These are phyloP conservation scores for Tribolium madens DNA, from an alignment of 1,140 invertebrate species.

Conservation along the genomic window DNA sequence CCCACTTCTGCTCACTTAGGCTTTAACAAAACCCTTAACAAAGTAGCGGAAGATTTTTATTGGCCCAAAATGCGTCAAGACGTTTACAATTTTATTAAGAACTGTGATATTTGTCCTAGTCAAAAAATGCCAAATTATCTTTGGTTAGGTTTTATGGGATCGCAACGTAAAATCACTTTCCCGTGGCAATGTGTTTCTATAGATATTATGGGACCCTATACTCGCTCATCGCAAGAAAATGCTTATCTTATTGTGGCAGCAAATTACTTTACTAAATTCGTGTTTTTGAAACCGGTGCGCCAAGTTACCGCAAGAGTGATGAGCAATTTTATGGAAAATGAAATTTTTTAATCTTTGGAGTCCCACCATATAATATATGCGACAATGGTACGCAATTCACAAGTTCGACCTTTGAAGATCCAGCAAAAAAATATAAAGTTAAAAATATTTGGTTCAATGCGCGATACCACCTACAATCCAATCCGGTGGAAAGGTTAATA, in stretches of 20 bases:
- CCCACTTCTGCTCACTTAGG: no score
- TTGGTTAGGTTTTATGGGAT: conserved; percentile 27
- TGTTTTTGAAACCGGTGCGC: background rate
- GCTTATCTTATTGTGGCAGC: conserved; percentile 39
- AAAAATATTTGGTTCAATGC: conserved; percentile 36
- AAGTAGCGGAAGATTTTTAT: no score
- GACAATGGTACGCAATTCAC: conserved; percentile 52
- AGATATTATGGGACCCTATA: conserved; percentile 39
- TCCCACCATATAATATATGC: conserved; percentile 11
- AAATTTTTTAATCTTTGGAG: conserved; percentile 44
- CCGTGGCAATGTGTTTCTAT: conserved; percentile 27
- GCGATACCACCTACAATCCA: conserved; percentile 13
- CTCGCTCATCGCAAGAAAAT: conserved; percentile 29
- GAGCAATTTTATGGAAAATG: conserved; percentile 27
- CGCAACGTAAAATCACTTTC: conserved; percentile 21
- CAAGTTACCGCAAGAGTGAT: background rate
- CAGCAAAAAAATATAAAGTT: conserved; percentile 20
- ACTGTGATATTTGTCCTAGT: conserved; percentile 3
- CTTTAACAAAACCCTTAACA: no score
- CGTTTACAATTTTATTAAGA: conserved; percentile 3
- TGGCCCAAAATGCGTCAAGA: background rate
- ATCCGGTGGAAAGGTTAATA: conserved; percentile 22
- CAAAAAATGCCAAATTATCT: background rate
- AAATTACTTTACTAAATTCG: conserved; percentile 30
- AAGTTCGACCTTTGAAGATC: conserved; percentile 47